Evolutionary conservation across 1,140 invertebrate species (phyloP), one percentile per base, ranked within the genome.

Genomic region (Chironomus tepperi): DNA sequence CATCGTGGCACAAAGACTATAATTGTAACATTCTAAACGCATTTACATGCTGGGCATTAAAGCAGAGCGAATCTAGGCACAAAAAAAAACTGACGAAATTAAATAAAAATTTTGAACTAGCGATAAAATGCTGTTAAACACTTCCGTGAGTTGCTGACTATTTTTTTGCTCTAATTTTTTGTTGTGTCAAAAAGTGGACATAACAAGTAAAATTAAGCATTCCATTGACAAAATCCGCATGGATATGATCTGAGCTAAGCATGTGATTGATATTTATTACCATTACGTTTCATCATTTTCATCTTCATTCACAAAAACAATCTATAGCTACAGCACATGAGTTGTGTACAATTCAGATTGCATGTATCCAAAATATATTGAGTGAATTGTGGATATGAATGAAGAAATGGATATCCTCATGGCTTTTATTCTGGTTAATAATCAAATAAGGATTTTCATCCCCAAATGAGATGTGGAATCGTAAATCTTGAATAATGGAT

Each of bases 401-500:
- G 47, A 57, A 47, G 47, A 57, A 57, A 57, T 57, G n/a, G 47
- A 57, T 12, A n/a, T 12, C 15, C 43, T 47, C 43, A 47, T 57
- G 47, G 43, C 8, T 47, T 47, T 47, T 47, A 3, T n/a, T 57
- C n/a, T 57, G 47, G 9, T 57, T 57, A 57, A 57, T 57, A 57
- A 57, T 57, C 47, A 57, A 57, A 57, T 57, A 57, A 57, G 47
- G 47, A 57, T 57, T 57, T 57, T 57, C 12, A 15, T 34, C 24
- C 47, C n/a, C 47, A 57, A 57, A 47, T 47, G 43, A 47, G 43
- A 47, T 10, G 43, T n/a, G 2, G 43, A 47, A 47, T 47, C 12
- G n/a, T n/a, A 57, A n/a, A 57, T 57, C 47, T 57, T 57, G 47
- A 57, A 57, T 57, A 57, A 57, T 57, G 8, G 47, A 57, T 57